phyloP scores from a whole-genome alignment of 2,113 vertebrate genomes.

The Chloroceryle aenea region DNA sequence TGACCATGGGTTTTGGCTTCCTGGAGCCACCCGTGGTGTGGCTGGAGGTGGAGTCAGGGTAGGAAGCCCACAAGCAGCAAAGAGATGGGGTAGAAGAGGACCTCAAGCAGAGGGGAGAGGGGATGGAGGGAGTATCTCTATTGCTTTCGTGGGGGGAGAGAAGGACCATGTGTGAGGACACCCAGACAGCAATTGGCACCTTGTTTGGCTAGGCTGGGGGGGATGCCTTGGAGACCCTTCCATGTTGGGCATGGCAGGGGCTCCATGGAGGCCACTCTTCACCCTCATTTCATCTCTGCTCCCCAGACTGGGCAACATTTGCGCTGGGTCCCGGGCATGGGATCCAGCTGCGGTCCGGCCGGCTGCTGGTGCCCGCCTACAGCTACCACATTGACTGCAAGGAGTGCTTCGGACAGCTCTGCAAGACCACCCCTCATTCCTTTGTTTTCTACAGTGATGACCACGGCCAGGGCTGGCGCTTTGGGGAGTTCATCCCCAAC shows the following conservation, averaged over 20 bases:
- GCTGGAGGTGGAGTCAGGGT: rapidly evolving
- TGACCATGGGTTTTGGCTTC: background rate
- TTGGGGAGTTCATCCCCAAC: slow-evolving; percentile 84
- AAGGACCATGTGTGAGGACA: background rate
- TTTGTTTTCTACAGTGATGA: slow-evolving; percentile 94
- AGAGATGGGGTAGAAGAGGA: background rate
- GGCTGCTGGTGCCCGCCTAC: slow-evolving; percentile 91
- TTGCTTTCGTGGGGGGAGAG: background rate
- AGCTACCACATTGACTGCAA: slow-evolving; percentile 89
- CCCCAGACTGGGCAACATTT: slow-evolving; percentile 93
- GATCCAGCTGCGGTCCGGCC: slow-evolving; percentile 89
- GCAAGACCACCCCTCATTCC: slow-evolving; percentile 86
- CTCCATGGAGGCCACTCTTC: rapidly evolving
- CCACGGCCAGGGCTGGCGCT: slow-evolving; percentile 85
- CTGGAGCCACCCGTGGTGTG: rapidly evolving
- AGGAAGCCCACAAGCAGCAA: background rate
- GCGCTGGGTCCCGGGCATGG: slow-evolving; percentile 92
- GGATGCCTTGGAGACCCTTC: background rate
- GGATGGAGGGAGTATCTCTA: too few species aligned
- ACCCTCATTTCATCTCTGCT: background rate
- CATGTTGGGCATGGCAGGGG: rapidly evolving
- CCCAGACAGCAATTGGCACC: background rate
- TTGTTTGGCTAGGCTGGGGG: background rate
- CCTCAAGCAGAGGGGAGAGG: background rate
- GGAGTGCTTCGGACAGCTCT: slow-evolving; percentile 88